These are phyloP conservation scores for Rhinopomastus cyanomelas DNA, from an alignment of 2,113 vertebrate species.

Conservation along the genomic window DNA sequence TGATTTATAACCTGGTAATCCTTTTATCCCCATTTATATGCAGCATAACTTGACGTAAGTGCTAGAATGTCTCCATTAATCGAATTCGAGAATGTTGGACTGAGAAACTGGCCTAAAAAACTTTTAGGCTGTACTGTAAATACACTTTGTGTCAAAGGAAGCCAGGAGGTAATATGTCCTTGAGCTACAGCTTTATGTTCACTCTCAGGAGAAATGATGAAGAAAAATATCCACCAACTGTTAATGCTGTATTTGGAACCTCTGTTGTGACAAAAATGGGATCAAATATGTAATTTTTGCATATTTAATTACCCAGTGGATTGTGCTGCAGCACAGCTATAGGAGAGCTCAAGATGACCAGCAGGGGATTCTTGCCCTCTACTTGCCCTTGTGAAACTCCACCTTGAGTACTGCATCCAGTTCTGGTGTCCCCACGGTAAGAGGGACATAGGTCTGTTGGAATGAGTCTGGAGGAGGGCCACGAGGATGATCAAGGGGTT, in stretches of 20 bases:
- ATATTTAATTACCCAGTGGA: rapidly evolving
- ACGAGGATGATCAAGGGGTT: too few species aligned
- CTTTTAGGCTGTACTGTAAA: constrained; percentile 73
- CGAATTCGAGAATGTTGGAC: constrained; percentile 75
- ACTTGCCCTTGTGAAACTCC: too few species aligned
- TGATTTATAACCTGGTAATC: constrained; percentile 83
- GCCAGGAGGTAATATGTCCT: constrained; percentile 56
- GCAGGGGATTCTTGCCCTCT: too few species aligned
- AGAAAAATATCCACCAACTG: not conserved
- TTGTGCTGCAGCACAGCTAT: rapidly evolving
- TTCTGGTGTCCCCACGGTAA: too few species aligned
- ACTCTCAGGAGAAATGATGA: not conserved
- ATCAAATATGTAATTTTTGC: not conserved
- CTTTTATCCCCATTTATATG: constrained; percentile 85
- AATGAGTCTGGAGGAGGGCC: too few species aligned
- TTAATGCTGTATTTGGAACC: not conserved
- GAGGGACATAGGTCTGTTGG: too few species aligned
- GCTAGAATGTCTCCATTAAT: constrained; percentile 78
- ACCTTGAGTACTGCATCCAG: too few species aligned
- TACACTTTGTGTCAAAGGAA: constrained; percentile 57
- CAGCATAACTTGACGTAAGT: constrained; percentile 80
- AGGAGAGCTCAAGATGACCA: rapidly evolving
- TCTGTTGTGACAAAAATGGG: not conserved
- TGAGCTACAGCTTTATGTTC: constrained; percentile 9
- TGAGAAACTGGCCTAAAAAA: constrained; percentile 68